Percentiles rank a stretch among this genome's conserved stretches.
phyloP scores from a whole-genome alignment of 2,113 vertebrate genomes.

The Chinchilla lanigera region DNA sequence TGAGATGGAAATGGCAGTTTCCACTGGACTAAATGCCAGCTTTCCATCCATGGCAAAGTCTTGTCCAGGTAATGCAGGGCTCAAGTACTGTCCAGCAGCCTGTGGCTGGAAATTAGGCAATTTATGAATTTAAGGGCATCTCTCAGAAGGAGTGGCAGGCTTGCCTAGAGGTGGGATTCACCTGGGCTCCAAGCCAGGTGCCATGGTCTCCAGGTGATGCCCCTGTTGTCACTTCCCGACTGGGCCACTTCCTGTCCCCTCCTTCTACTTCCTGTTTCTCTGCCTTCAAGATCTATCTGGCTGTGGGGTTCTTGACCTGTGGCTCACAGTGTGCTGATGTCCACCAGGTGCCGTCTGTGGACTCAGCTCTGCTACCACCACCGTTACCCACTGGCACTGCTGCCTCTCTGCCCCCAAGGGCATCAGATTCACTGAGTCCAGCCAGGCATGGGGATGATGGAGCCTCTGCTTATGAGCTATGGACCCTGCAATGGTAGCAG shows the following conservation, averaged over 20 bases:
- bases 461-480: neutral
- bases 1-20: slow-evolving; percentile 77
- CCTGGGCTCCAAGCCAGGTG: neutral
- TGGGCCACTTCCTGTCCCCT: slow-evolving; percentile 3
- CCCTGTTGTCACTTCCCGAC: neutral
- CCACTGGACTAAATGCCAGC: slow-evolving; percentile 71
- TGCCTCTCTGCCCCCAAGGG: neutral
- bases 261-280: slow-evolving; percentile 36
- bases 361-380: neutral
- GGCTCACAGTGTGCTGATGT: neutral
- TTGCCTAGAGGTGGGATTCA: neutral
- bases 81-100: slow-evolving; percentile 64
- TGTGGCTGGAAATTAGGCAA: slow-evolving; percentile 72
- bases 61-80: slow-evolving; percentile 58
- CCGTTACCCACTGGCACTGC: neutral
- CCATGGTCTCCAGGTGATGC: neutral
- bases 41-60: slow-evolving; percentile 78
- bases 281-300: slow-evolving; percentile 3
- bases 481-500: neutral
- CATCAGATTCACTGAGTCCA: neutral
- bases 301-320: neutral
- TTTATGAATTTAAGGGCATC: slow-evolving; percentile 53
- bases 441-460: neutral
- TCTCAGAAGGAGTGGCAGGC: slow-evolving; percentile 62
- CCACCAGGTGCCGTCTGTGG: accelerated